These are phyloP conservation scores for Drosophila incognita DNA, from an alignment of 2,888 invertebrate genomes.

Conservation along the genomic window DNA sequence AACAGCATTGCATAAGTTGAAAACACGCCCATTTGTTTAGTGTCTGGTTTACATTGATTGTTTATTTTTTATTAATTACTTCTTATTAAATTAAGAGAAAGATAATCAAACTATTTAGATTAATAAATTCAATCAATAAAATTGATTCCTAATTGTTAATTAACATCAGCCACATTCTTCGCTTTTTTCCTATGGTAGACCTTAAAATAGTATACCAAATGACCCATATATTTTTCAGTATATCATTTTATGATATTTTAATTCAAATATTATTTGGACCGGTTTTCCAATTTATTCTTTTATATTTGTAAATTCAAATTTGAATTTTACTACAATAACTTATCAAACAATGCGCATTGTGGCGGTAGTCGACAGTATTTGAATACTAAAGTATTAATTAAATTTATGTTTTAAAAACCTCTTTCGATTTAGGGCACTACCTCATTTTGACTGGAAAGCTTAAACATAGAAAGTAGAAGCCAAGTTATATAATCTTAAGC, in stretches of 20 bases:
- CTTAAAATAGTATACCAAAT: not conserved
- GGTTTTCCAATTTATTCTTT: slow-evolving; percentile 13
- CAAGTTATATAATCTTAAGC: not conserved
- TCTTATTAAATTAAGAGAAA: not conserved
- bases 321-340: not conserved
- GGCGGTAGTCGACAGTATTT: slow-evolving; percentile 4
- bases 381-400: not conserved
- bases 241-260: slow-evolving; percentile 8
- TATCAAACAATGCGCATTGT: not conserved
- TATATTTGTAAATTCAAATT: not conserved
- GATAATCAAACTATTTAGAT: not conserved
- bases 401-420: not conserved
- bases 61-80: not conserved
- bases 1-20: not conserved
- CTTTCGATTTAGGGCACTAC: not conserved
- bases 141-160: not conserved
- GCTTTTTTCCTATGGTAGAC: not conserved
- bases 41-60: not conserved
- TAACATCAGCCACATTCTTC: not conserved
- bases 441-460: not conserved
- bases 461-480: not conserved
- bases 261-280: slow-evolving; percentile 21
- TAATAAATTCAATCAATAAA: not conserved
- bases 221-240: slow-evolving; percentile 6
- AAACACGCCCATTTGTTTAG: not conserved